A percentile compares a stretch with the other conserved stretches of the same genome.
These are phyloP conservation scores for Heterocephalus glaber DNA, from an alignment of 2,113 vertebrate genomes.

Conservation along the genomic window DNA sequence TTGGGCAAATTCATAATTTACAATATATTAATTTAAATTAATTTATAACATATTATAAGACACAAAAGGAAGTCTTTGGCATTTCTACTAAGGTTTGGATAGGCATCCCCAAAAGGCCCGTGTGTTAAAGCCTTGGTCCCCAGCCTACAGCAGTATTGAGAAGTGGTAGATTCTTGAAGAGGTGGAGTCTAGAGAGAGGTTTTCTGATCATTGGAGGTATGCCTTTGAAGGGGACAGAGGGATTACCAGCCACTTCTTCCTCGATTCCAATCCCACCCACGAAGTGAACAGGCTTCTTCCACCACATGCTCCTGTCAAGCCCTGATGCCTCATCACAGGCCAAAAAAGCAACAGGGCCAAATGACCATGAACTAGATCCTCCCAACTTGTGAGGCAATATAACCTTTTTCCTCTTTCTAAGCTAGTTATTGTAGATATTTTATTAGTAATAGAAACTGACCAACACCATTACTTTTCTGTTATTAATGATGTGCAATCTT, in stretches of 20 bases:
- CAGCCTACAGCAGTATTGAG: not conserved
- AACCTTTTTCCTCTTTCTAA: not conserved
- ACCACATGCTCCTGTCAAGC: not conserved
- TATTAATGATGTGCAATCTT: not conserved
- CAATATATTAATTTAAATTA: not conserved
- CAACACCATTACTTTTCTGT: not conserved
- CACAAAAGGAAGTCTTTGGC: not conserved
- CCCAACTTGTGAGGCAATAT: not conserved
- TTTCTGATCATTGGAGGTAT: not conserved
- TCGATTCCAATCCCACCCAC: no score
- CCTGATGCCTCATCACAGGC: not conserved
- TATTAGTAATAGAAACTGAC: no score
- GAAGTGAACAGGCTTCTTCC: not conserved
- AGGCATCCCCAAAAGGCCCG: not conserved
- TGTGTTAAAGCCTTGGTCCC: not conserved
- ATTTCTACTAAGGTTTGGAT: not conserved
- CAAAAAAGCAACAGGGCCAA: not conserved
- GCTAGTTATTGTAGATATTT: no score
- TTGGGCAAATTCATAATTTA: slow-evolving; percentile 20
- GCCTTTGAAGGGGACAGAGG: no score
- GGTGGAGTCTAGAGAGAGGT: not conserved
- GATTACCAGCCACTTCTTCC: not conserved
- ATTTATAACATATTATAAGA: not conserved
- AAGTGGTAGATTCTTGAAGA: no score
- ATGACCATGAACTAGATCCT: not conserved